phyloP scores from a whole-genome alignment of 2,113 vertebrate species.

The Boleophthalmus pectinirostris region DNA sequence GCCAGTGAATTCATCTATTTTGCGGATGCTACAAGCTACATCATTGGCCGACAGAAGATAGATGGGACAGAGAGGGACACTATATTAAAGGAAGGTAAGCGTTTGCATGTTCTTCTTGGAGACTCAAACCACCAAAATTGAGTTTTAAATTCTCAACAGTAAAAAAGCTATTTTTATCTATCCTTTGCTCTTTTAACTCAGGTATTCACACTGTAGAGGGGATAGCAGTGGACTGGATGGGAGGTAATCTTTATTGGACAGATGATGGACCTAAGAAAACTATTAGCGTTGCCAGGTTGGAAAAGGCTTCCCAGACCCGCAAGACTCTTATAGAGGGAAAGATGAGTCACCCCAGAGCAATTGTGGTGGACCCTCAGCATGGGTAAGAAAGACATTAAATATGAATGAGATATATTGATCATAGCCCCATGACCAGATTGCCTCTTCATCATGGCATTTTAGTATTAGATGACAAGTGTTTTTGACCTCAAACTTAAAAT shows the following conservation, averaged over 20 bases:
- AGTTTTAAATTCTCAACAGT: not conserved
- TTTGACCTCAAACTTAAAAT: not conserved
- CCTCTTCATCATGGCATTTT: not conserved
- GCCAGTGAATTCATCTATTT: conserved; percentile 96
- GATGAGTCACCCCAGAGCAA: conserved; percentile 95
- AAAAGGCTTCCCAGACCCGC: conserved; percentile 91
- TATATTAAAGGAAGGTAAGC: conserved; percentile 90
- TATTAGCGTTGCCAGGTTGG: conserved; percentile 92
- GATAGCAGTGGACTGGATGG: conserved; percentile 97
- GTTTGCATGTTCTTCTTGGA: conserved; percentile 12
- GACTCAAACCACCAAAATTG: not conserved
- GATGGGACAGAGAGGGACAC: conserved; percentile 91
- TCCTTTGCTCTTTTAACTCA: conserved; percentile 51
- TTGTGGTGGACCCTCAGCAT: conserved; percentile 92
- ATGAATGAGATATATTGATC: not conserved
- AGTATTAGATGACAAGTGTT: not conserved
- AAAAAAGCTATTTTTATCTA: not conserved
- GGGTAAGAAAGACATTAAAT: conserved; percentile 78
- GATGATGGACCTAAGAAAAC: conserved; percentile 97
- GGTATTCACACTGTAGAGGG: conserved; percentile 96
- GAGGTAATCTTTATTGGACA: conserved; percentile 95
- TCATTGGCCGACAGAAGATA: conserved; percentile 95
- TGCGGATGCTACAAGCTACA: conserved; percentile 93
- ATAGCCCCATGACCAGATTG: not conserved
- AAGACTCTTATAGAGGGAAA: conserved; percentile 95